Evolutionary conservation across 2,113 vertebrate genomes (phyloP).

Genomic region (Irena cyanogastra): DNA sequence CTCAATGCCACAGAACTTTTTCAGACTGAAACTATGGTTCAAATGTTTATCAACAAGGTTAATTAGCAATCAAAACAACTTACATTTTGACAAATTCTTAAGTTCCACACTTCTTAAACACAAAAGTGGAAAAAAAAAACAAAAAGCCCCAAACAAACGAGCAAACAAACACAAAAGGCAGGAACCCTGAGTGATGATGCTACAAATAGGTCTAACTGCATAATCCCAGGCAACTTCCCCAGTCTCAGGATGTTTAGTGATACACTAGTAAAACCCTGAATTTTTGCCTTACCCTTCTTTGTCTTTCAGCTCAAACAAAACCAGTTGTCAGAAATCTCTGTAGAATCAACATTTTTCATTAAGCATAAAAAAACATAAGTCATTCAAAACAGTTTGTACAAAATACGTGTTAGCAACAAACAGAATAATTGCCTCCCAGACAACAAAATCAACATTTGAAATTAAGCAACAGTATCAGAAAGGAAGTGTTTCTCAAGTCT

Average conservation of each 20-base stretch:
- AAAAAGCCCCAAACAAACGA: neutral
- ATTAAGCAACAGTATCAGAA: neutral
- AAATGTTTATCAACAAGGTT: neutral
- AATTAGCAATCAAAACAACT: neutral
- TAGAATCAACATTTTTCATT: neutral
- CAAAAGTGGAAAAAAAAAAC: neutral
- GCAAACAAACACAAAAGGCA: neutral
- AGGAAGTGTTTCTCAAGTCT: neutral
- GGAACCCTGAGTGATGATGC: neutral
- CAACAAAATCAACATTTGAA: neutral
- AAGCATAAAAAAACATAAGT: neutral
- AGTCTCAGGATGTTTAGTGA: neutral
- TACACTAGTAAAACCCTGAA: neutral
- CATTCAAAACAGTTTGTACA: neutral
- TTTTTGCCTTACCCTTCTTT: neutral
- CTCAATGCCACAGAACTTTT: neutral
- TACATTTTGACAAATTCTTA: neutral
- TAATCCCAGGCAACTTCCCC: neutral
- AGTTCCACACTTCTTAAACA: neutral
- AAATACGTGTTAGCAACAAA: neutral
- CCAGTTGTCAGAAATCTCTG: neutral
- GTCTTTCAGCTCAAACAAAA: neutral
- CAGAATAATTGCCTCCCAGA: neutral
- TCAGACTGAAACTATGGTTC: neutral
- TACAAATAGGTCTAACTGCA: neutral